Base-by-base conservation (phyloP, 2,888 invertebrate species). In the Urechis unicinctus region DNA sequence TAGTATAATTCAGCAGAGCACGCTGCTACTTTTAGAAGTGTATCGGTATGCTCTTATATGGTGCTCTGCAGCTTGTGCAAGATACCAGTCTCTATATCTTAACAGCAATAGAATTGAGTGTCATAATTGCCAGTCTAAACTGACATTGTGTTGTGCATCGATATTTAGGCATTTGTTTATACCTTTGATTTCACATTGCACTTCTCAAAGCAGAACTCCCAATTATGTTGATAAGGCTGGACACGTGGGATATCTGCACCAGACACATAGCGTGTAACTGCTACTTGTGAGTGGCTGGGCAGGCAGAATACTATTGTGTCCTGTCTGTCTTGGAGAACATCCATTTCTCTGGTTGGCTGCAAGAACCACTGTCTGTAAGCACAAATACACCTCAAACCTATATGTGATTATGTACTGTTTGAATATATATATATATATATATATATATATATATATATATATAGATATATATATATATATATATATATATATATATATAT, bases 51-150 rank as follows among this genome's bases (percentile, higher is more conserved):
- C 59, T 85, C 82, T 63, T 85, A 77, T 24, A 89, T 81, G 56
- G 83, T 82, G 56, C 83, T 77, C 5, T 86, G 83, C 45, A 89
- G 79, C 13, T 83, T 78, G 72, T 86, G 81, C 83, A 90, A 85
- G 67, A 92, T 87, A 55, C 85, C 81, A 2, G 86, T 86, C 79
- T 93, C 91, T 64, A 87, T 85, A 57, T 88, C 87, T 66, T 85
- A 17, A n/a, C n/a, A n/a, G n/a, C n/a, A n/a, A n/a, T n/a, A n/a
- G n/a, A n/a, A n/a, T n/a, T n/a, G n/a, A n/a, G n/a, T n/a, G n/a
- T n/a, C n/a, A n/a, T n/a, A 63, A 66, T 51, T 45, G 13, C 13
- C 13, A 13, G 6, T 22, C 6, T 45, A 13, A 22, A 45, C 13
- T 45, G 22, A 48, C 5, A 6, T 6, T 6, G 9, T 13, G 9